A percentile compares a stretch with the other conserved stretches of the same genome.
Evolutionary conservation across 2,888 invertebrate genomes (phyloP).

Genomic region (Leptogaster cylindrica): DNA sequence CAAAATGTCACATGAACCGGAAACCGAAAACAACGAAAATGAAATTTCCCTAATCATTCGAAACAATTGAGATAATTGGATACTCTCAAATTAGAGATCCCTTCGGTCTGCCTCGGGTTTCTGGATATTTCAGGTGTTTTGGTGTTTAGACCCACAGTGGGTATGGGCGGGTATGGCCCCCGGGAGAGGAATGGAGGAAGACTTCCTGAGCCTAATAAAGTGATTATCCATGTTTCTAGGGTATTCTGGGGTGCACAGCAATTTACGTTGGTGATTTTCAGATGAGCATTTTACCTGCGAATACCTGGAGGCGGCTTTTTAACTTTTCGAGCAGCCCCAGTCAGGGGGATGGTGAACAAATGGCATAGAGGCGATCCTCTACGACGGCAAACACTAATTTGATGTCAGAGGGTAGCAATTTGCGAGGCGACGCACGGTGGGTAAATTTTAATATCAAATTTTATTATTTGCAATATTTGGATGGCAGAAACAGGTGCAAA

Average conservation of each 20-base stretch:
- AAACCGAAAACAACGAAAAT: slow-evolving; percentile 33
- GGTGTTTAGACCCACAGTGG: background rate
- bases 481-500: slow-evolving; percentile 13
- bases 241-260: slow-evolving; percentile 24
- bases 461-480: slow-evolving; percentile 14
- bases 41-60: slow-evolving; percentile 35
- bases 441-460: slow-evolving; percentile 29
- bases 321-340: slow-evolving; percentile 15
- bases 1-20: background rate
- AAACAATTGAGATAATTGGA: slow-evolving; percentile 36
- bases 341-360: too few relatives aligned
- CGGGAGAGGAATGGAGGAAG: too few relatives aligned
- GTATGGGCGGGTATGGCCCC: background rate
- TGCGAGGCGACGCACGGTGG: slow-evolving; percentile 12
- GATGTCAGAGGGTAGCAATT: slow-evolving; percentile 22
- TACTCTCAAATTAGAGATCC: slow-evolving; percentile 16
- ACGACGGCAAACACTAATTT: slow-evolving; percentile 8
- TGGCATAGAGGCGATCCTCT: too few relatives aligned
- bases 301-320: slow-evolving; percentile 16
- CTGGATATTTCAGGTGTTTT: background rate
- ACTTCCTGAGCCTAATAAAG: slow-evolving; percentile 36
- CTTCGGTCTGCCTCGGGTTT: background rate
- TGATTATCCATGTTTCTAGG: slow-evolving; percentile 25
- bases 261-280: slow-evolving; percentile 19
- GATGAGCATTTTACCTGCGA: slow-evolving; percentile 13